These are phyloP conservation scores for Ivindomyrus marchei DNA, from an alignment of 2,113 vertebrate species.

Conservation along the genomic window DNA sequence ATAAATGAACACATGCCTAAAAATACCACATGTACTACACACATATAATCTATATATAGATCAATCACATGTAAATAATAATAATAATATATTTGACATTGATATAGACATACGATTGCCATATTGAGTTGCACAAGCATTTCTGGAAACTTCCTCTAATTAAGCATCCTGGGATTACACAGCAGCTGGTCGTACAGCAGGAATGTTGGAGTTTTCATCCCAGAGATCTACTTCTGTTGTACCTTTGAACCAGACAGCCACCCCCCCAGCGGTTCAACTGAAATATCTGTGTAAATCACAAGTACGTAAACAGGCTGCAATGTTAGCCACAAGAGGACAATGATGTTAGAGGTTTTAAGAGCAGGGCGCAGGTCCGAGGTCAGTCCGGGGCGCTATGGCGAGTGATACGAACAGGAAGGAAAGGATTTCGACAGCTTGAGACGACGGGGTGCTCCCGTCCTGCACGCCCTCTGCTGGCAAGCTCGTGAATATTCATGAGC, in stretches of 20 bases:
- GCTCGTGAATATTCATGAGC: slow-evolving; percentile 10
- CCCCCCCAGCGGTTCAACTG: background rate
- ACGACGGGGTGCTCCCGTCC: background rate
- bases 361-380: background rate
- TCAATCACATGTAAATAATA: background rate
- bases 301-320: background rate
- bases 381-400: background rate
- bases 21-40: background rate
- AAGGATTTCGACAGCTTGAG: background rate
- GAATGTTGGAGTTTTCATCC: background rate
- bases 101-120: background rate
- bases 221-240: background rate
- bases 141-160: background rate
- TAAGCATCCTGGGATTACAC: background rate
- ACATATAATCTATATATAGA: slow-evolving; percentile 1
- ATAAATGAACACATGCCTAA: background rate
- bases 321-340: background rate
- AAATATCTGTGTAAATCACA: background rate
- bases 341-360: background rate
- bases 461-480: background rate
- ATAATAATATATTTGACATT: background rate
- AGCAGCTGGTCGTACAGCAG: background rate
- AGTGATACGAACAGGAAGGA: background rate
- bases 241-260: background rate
- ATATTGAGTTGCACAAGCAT: background rate